Conservation (phyloP, 2,888 invertebrate species). For the Candidula unifasciata region DNA sequence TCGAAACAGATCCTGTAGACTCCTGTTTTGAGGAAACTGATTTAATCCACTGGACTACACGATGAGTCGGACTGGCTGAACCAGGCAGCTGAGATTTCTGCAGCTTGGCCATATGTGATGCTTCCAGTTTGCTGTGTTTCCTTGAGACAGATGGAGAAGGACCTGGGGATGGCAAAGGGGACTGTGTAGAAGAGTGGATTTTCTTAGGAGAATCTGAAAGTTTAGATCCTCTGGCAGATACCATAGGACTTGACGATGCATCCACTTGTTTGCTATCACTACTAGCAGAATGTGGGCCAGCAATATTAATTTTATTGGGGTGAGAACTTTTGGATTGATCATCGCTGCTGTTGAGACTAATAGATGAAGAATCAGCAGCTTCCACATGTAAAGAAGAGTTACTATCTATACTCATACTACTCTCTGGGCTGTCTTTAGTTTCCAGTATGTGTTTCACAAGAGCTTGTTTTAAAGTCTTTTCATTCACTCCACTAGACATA, state of each 20-base stretch:
- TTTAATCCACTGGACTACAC: slow-evolving; percentile 76
- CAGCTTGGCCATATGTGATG: slow-evolving; percentile 53
- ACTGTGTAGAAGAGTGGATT: slow-evolving; percentile 56
- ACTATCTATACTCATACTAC: slow-evolving; percentile 66
- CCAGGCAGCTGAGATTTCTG: slow-evolving; percentile 64
- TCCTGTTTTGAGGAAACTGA: slow-evolving; percentile 68
- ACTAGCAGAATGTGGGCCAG: slow-evolving; percentile 28
- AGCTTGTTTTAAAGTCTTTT: slow-evolving; percentile 58
- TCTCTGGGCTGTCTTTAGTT: slow-evolving; percentile 68
- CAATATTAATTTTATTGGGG: slow-evolving; percentile 61
- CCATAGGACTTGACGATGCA: slow-evolving; percentile 44
- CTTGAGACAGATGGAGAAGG: slow-evolving; percentile 63
- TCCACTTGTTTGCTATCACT: slow-evolving; percentile 50
- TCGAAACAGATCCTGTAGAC: slow-evolving; percentile 26
- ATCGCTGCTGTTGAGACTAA: slow-evolving; percentile 59
- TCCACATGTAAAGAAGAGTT: slow-evolving; percentile 63
- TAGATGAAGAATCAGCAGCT: slow-evolving; percentile 66
- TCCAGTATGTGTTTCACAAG: slow-evolving; percentile 58
- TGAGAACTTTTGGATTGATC: slow-evolving; percentile 56
- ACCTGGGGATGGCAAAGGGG: slow-evolving; percentile 68
- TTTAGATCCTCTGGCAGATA: slow-evolving; percentile 43
- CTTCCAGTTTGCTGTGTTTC: slow-evolving; percentile 54
- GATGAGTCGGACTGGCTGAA: slow-evolving; percentile 64
- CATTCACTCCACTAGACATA: slow-evolving; percentile 48
- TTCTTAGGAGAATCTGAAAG: slow-evolving; percentile 47